Evolutionary conservation across 2,797 vertebrate genomes (phyloP).

Genomic region (Chiloscyllium punctatum): DNA sequence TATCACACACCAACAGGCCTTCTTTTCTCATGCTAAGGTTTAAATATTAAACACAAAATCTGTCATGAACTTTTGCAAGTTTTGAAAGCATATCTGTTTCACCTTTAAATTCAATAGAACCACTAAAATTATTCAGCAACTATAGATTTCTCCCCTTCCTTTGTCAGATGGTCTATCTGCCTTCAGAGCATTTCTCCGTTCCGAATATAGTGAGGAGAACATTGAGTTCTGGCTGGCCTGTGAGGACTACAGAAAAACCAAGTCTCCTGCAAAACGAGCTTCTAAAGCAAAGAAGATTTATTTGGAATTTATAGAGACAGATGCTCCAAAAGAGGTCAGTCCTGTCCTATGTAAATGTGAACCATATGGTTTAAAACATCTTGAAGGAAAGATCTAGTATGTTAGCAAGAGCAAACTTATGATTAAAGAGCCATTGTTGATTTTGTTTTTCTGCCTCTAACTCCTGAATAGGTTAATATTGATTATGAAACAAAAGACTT

Average conservation of each 20-base stretch:
- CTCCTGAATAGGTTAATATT: slow-evolving; percentile 20
- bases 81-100: not conserved
- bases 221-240: slow-evolving; percentile 90
- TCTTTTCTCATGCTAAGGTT: not conserved
- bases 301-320: slow-evolving; percentile 84
- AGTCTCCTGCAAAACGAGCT: slow-evolving; percentile 69
- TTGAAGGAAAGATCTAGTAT: not conserved
- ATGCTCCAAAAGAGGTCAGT: slow-evolving; percentile 90
- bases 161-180: slow-evolving; percentile 71
- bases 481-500: slow-evolving; percentile 37
- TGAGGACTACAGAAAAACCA: slow-evolving; percentile 87
- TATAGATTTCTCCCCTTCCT: not conserved
- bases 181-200: slow-evolving; percentile 85
- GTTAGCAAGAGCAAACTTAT: not conserved
- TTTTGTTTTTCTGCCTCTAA: not conserved
- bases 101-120: not conserved
- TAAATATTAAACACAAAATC: not conserved
- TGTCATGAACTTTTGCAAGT: not conserved
- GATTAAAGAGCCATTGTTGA: not conserved
- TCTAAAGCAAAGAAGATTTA: slow-evolving; percentile 88
- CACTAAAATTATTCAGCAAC: not conserved
- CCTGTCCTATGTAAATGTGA: not conserved
- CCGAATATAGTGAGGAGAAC: slow-evolving; percentile 96
- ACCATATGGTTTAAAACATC: not conserved
- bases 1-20: not conserved